These are phyloP conservation scores for Carabus problematicus DNA, from an alignment of 2,888 invertebrate genomes.

Conservation along the genomic window DNA sequence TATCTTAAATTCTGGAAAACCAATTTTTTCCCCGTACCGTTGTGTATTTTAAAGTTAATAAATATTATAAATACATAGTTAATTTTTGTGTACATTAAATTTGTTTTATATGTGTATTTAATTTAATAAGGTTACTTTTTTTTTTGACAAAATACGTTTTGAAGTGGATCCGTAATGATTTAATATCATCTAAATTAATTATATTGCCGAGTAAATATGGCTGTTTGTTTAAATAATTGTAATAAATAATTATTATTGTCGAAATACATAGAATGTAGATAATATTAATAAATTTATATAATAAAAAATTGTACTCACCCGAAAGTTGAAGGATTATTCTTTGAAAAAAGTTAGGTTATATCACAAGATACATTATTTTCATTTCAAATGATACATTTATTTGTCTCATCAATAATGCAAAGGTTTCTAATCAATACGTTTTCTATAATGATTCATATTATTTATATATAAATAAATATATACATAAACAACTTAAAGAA, in stretches of 20 bases:
- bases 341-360: too few relatives aligned
- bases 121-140: conserved; percentile 15
- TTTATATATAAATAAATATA: conserved; percentile 41
- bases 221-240: neutral
- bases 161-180: neutral
- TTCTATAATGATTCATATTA: too few relatives aligned
- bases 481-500: conserved; percentile 33
- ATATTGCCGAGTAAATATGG: neutral
- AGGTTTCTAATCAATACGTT: conserved; percentile 33
- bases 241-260: neutral
- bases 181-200: neutral
- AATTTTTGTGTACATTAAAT: conserved; percentile 37
- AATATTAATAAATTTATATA: too few relatives aligned
- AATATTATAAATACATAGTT: conserved; percentile 32
- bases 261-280: neutral
- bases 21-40: conserved; percentile 25
- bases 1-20: conserved; percentile 30
- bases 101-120: conserved; percentile 39
- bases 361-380: too few relatives aligned
- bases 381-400: conserved; percentile 19
- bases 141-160: conserved; percentile 1
- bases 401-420: conserved; percentile 32
- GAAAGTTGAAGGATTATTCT: too few relatives aligned
- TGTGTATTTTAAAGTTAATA: conserved; percentile 40
- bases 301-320: too few relatives aligned